Percentiles rank a stretch among this genome's conserved stretches.
phyloP scores from a whole-genome alignment of 2,888 invertebrate genomes.

The Apodemia hepburni region DNA sequence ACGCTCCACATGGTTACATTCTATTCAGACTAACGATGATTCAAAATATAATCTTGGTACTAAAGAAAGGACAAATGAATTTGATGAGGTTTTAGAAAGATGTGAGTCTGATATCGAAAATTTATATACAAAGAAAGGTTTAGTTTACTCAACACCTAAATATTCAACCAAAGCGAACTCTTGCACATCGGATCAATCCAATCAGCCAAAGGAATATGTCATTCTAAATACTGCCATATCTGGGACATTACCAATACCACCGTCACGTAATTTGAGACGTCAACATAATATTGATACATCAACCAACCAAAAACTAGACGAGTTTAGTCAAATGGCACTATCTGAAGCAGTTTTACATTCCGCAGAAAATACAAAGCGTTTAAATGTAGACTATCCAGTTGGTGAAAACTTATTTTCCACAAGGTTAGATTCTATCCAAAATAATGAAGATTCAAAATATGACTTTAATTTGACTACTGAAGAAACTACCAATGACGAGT shows the following conservation, averaged over 20 bases:
- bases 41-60: too few relatives aligned
- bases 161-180: too few relatives aligned
- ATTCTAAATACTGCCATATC: constrained; percentile 29
- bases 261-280: constrained; percentile 10
- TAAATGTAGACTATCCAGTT: constrained; percentile 14
- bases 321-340: constrained; percentile 26
- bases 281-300: constrained; percentile 28
- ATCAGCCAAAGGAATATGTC: not conserved
- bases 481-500: constrained; percentile 25
- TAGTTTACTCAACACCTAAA: too few relatives aligned
- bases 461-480: too few relatives aligned
- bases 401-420: not conserved
- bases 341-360: constrained; percentile 5
- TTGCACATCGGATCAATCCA: too few relatives aligned
- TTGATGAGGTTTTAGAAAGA: too few relatives aligned
- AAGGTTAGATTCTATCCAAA: not conserved
- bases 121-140: too few relatives aligned
- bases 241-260: constrained; percentile 17
- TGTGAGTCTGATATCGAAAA: too few relatives aligned
- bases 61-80: too few relatives aligned
- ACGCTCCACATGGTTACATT: too few relatives aligned
- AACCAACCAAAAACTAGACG: constrained; percentile 31
- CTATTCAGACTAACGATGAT: too few relatives aligned
- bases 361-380: constrained; percentile 17
- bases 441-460: not conserved